Base-by-base conservation (phyloP, 2,113 vertebrate species). In the Ellobius talpinus region DNA sequence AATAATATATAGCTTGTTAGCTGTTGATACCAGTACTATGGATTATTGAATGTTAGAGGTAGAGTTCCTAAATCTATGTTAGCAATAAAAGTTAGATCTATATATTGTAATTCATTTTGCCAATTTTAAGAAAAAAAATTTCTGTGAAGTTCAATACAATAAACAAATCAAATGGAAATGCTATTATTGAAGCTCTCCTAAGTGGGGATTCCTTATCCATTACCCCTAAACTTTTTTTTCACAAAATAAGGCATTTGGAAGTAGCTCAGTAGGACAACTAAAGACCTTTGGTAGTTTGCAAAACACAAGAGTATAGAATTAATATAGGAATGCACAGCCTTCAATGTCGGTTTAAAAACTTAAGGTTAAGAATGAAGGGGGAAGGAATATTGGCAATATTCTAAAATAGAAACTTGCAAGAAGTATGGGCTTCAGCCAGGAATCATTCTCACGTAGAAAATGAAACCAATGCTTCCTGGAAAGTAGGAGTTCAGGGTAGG, bases 91-190 rank as follows among this genome's bases (percentile, higher is more conserved):
- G 9, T 5, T 78, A 79, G 14, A 90, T 87, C 12, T 76, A 66
- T 17, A 45, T 39, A 94, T 89, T 94, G 74, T 16, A 91, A 70
- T 90, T 81, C 7, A 77, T 87, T 93, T 91, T 50, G 85, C 33
- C 26, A 73, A 2, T 87, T 92, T 94, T 72, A 81, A 96, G 90
- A 85, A 29, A 91, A 91, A 91, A 90, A 70, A 52, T 90, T 90
- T 89, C 63, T 81, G 3, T 93, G 65, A 93, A 95, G 93, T n/a
- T 72, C 61, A 85, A 21, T 70, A 70, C 72, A 77, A 78, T 74
- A 50, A 63, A 68, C 8, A 45, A 2, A 70, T 73, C 81, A 88
- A 79, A 82, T 63, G 14, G 21, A 92, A 11, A 5, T 70, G 1
- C 11, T 94, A 13, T 96, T 31, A 12, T 92, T 93, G 65, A 87